Conservation (phyloP, 2,888 invertebrate species). For the Xanthia togata region DNA sequence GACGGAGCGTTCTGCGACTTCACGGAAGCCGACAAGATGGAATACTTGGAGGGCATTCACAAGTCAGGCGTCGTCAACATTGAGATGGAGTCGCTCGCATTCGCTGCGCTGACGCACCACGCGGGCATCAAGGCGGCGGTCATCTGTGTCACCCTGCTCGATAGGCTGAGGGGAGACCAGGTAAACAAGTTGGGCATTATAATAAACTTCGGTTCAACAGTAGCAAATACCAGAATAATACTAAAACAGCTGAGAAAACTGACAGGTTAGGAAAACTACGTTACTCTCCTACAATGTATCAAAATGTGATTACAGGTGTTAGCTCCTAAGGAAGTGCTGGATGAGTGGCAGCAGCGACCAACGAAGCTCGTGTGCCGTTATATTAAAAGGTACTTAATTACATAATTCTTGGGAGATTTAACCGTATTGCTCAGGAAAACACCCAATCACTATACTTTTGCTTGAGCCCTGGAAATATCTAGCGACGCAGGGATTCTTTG, state of each 20-base stretch:
- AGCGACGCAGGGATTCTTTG: not conserved
- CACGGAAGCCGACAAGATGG: constrained; percentile 96
- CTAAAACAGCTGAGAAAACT: not conserved
- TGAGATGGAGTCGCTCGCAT: constrained; percentile 98
- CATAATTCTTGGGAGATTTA: not conserved
- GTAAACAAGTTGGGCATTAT: constrained; percentile 85
- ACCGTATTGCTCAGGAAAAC: too few relatives aligned
- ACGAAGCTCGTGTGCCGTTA: constrained; percentile 95
- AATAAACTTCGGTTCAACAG: not conserved
- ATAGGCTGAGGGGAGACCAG: constrained; percentile 98
- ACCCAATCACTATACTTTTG: not conserved
- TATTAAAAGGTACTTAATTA: constrained; percentile 92
- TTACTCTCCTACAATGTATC: not conserved
- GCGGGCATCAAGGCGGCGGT: constrained; percentile 98
- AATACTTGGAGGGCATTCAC: constrained; percentile 94
- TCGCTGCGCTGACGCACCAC: constrained; percentile 97
- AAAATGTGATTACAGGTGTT: constrained; percentile 91
- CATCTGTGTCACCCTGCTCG: constrained; percentile 97
- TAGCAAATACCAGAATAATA: not conserved
- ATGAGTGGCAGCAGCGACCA: constrained; percentile 97
- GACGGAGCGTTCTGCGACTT: constrained; percentile 99
- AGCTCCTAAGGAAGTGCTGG: constrained; percentile 96
- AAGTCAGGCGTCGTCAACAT: constrained; percentile 97
- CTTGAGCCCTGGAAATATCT: not conserved
- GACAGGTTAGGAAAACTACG: not conserved